phyloP scores from a whole-genome alignment of 1,140 invertebrate genomes.

The Hyles euphorbiae region DNA sequence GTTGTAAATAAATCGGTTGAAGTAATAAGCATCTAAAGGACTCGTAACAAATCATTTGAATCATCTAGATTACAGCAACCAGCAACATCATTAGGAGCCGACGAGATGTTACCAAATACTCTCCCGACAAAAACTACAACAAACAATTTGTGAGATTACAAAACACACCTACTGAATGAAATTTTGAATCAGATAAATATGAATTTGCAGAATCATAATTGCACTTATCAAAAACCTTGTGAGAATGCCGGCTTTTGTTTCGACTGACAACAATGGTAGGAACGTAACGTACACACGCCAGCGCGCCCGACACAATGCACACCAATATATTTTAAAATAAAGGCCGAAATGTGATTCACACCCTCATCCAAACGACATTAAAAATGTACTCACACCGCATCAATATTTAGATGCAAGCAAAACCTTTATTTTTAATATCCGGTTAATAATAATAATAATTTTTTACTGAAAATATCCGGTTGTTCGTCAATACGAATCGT shows the following conservation, averaged over 20 bases:
- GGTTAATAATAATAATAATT: no score
- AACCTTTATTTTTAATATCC: no score
- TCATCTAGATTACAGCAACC: no score
- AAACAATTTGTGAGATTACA: no score
- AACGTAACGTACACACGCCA: background rate
- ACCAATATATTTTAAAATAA: constrained; percentile 27
- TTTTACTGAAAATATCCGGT: background rate
- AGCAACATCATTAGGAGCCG: no score
- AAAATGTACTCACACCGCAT: background rate
- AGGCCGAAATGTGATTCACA: constrained; percentile 27
- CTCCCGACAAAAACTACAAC: no score
- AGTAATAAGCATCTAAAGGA: no score
- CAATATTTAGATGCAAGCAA: no score
- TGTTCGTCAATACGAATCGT: background rate
- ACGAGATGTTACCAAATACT: no score
- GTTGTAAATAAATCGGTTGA: no score
- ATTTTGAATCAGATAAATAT: constrained; percentile 39
- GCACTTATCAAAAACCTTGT: constrained; percentile 40
- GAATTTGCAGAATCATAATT: constrained; percentile 38
- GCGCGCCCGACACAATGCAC: constrained; percentile 26
- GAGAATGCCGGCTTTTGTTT: constrained; percentile 41
- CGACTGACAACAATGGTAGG: constrained; percentile 30
- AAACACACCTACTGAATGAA: background rate
- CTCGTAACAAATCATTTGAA: no score
- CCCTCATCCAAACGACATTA: background rate